phyloP scores from a whole-genome alignment of 2,113 vertebrate genomes.

The Apteryx owenii region DNA sequence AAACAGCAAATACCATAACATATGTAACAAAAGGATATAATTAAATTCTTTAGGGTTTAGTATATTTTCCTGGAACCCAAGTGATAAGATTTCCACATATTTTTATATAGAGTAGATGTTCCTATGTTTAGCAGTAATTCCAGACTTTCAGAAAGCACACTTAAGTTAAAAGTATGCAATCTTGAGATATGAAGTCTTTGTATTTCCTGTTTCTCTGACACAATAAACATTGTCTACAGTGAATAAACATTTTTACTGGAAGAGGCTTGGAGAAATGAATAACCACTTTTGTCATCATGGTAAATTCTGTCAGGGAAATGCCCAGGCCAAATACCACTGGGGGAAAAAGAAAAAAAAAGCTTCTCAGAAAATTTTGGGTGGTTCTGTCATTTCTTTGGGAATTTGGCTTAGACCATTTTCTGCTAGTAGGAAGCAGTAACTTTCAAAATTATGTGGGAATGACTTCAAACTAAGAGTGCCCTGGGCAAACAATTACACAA shows the following conservation, averaged over 20 bases:
- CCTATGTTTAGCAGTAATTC: not conserved
- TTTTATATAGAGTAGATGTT: not conserved
- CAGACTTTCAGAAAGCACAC: slow-evolving; percentile 14
- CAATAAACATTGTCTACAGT: slow-evolving; percentile 44
- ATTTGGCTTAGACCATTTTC: not conserved
- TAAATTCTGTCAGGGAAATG: slow-evolving; percentile 35
- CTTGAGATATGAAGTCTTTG: slow-evolving; percentile 25
- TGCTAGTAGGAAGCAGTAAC: not conserved
- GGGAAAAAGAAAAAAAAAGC: not conserved
- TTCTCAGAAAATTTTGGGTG: not conserved
- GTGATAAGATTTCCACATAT: not conserved
- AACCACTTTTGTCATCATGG: slow-evolving; percentile 10
- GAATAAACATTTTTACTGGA: slow-evolving; percentile 63
- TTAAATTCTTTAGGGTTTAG: not conserved
- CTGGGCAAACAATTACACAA: not conserved
- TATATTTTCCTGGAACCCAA: not conserved
- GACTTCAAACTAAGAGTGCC: not conserved
- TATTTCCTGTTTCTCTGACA: slow-evolving; percentile 59
- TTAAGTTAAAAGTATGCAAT: slow-evolving; percentile 24
- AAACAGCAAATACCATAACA: not conserved
- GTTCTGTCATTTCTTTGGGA: not conserved
- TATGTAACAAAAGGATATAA: not conserved
- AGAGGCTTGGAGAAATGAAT: not conserved
- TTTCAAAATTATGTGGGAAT: not conserved
- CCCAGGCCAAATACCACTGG: not conserved